Evolutionary conservation across 2,113 vertebrate species (phyloP), one percentile per base, ranked within the genome.

Genomic region (Lampris megalopsis): DNA sequence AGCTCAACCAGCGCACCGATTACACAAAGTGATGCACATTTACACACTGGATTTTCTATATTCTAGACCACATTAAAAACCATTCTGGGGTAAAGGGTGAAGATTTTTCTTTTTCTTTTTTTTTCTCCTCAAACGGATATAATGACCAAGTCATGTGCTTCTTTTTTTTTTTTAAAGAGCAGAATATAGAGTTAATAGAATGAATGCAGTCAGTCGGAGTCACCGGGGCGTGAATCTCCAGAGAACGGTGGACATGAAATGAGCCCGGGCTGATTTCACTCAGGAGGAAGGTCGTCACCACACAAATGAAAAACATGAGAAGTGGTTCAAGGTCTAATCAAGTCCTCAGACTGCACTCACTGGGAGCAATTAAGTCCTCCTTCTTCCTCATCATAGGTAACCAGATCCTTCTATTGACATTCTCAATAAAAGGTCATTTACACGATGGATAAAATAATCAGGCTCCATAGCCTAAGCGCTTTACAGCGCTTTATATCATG

Each of bases 231-330:
- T 85, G 87, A 87, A 81, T 92, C 92, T 89, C 92, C 72, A 82
- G 82, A 91, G 91, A 89, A 62, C 64, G 1, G 77, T 85, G 82
- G 89, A 90, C 88, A 83, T 78, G 81, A 68, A 92, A 88, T 72
- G 89, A 91, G 87, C 91, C 77, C 76, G 59, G 87, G 82, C 84
- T 89, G 88, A 91, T 92, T 92, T 92, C 88, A 89, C 88, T 82
- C 86, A 69, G 86, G 87, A 86, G 88, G 92, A 93, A 94, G 92
- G 92, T 93, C 91, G 88, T 93, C 84, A 90, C 88, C 92, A 89
- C 89, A 92, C 91, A 93, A 94, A 94, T 93, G 91, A 94, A 92
- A 93, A 93, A 94, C 93, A 94, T 93, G 93, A 94, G 93, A 93
- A 93, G 93, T 86, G 89, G 88, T 89, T 87, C 83, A 86, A 91